Evolutionary conservation across 92 coral and sea anemone species (phyloP).

Genomic region (Porites divaricata): DNA sequence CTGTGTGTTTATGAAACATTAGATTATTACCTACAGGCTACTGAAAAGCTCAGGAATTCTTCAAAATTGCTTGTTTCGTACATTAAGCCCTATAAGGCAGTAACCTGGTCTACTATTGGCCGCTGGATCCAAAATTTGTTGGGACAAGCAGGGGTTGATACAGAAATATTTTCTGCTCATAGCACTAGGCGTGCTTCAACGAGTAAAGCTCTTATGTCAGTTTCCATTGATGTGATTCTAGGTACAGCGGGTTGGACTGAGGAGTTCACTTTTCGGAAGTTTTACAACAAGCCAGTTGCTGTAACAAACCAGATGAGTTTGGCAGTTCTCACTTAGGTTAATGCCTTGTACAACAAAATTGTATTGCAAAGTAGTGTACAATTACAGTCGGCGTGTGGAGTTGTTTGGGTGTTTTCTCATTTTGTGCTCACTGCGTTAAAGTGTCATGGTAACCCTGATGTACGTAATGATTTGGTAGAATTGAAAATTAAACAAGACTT

Average conservation of each 20-base stretch:
- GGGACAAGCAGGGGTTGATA: conserved; percentile 23
- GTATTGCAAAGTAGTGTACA: too few relatives aligned
- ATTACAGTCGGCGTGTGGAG: too few relatives aligned
- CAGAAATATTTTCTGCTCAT: conserved; percentile 39
- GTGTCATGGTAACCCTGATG: too few relatives aligned
- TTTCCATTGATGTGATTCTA: conserved; percentile 63
- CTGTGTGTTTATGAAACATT: conserved; percentile 69
- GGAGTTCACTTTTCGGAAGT: conserved; percentile 54
- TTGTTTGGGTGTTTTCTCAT: too few relatives aligned
- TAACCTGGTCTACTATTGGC: conserved; percentile 52
- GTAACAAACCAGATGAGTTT: conserved; percentile 65
- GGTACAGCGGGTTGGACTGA: conserved; percentile 68
- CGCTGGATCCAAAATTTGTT: conserved; percentile 35
- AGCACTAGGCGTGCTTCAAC: conserved; percentile 42
- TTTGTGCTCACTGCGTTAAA: too few relatives aligned
- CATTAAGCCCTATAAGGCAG: conserved; percentile 48
- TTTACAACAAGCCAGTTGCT: conserved; percentile 57
- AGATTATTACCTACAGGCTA: conserved; percentile 39
- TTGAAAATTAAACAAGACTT: too few relatives aligned
- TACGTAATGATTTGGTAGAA: too few relatives aligned
- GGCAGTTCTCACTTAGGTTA: conserved; percentile 14
- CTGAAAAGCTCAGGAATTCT: conserved; percentile 30
- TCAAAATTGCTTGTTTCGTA: conserved; percentile 59
- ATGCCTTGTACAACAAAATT: background rate
- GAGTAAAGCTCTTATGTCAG: conserved; percentile 52